Percentiles rank a stretch among this genome's conserved stretches.
These are phyloP conservation scores for Petaurus breviceps DNA, from an alignment of 2,113 vertebrate genomes.

Conservation along the genomic window DNA sequence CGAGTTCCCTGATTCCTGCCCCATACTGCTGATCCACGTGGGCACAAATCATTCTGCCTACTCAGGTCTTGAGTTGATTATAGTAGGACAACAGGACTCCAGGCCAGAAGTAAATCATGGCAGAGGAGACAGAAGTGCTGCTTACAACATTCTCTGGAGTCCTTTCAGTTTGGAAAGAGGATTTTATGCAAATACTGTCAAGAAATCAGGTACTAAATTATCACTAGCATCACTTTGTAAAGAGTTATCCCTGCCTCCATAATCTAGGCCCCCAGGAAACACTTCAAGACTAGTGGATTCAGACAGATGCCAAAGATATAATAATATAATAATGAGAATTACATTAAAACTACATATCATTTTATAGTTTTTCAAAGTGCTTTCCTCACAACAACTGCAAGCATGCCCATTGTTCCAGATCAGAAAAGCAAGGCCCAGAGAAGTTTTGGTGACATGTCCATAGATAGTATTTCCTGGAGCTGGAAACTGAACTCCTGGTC, in stretches of 20 bases:
- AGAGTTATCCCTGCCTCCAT: not conserved
- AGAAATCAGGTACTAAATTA: not conserved
- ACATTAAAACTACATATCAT: not conserved
- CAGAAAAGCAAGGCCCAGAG: not conserved
- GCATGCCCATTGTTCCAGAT: not conserved
- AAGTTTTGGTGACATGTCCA: not conserved
- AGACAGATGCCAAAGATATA: not conserved
- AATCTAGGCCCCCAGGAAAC: not conserved
- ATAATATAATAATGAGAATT: not conserved
- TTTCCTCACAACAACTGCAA: not conserved
- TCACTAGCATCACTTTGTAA: not conserved
- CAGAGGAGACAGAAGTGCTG: constrained; percentile 28
- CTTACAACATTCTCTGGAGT: not conserved
- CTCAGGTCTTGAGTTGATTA: constrained; percentile 37
- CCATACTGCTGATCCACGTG: constrained; percentile 66
- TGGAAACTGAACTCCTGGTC: not conserved
- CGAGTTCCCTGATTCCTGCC: constrained; percentile 45
- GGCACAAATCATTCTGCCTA: constrained; percentile 22
- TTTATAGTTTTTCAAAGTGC: not conserved
- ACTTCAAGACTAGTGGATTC: not conserved
- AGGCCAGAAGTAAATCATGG: constrained; percentile 4
- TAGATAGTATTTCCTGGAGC: not conserved
- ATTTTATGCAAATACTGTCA: not conserved
- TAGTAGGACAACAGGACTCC: not conserved
- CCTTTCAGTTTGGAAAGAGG: not conserved